Evolutionary conservation across 2,888 invertebrate genomes (phyloP).

Genomic region (Orchesella flavescens): DNA sequence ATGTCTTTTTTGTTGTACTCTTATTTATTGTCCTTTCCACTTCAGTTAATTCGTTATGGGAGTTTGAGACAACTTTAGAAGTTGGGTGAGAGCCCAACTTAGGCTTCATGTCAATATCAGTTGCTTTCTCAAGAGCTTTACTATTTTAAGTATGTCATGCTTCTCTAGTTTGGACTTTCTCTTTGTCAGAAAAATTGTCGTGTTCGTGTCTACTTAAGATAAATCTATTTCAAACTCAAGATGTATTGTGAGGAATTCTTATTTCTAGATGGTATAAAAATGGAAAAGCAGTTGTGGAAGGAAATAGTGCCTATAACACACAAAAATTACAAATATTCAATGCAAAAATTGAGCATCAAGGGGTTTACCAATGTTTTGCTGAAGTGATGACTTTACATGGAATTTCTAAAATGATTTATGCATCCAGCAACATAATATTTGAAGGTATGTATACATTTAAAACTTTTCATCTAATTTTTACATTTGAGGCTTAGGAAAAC

Average conservation of each 20-base stretch:
- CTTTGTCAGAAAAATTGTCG: not conserved
- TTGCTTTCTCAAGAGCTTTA: too few relatives aligned
- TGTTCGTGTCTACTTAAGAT: too few relatives aligned
- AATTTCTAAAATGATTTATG: not conserved
- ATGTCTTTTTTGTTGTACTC: conserved; percentile 12
- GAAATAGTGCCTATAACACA: conserved; percentile 36
- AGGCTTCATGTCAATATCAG: not conserved
- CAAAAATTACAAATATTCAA: conserved; percentile 63
- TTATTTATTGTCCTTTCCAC: not conserved
- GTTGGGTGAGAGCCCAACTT: not conserved
- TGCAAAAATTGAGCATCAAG: conserved; percentile 73
- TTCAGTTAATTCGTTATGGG: not conserved
- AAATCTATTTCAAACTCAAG: too few relatives aligned
- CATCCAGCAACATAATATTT: not conserved
- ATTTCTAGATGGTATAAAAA: conserved; percentile 45
- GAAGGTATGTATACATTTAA: not conserved
- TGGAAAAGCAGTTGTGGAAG: conserved; percentile 43
- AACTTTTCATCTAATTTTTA: too few relatives aligned
- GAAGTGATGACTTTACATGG: conserved; percentile 68
- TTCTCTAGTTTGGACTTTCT: not conserved
- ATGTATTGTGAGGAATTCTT: too few relatives aligned
- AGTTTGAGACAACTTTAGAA: not conserved
- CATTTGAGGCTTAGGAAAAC: too few relatives aligned
- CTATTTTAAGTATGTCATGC: too few relatives aligned
- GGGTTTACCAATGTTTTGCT: conserved; percentile 76